A percentile compares a stretch with the other conserved stretches of the same genome.
Evolutionary conservation across 1,140 invertebrate genomes (phyloP).

Genomic region (Drosophila bifasciata): DNA sequence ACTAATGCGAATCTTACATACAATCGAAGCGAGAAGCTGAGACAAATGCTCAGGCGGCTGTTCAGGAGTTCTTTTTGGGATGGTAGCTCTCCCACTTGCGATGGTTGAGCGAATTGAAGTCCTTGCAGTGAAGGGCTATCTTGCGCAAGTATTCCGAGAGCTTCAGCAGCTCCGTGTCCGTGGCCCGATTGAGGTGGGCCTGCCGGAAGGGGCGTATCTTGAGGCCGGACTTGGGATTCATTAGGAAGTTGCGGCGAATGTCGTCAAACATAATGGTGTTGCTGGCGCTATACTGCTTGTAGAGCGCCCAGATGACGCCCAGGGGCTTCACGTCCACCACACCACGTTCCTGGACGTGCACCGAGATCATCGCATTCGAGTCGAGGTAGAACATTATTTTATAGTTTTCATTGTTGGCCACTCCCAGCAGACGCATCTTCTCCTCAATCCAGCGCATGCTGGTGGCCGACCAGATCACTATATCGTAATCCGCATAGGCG

Average conservation of each 20-base stretch:
- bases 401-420: conserved; percentile 92
- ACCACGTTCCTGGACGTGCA: conserved; percentile 88
- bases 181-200: conserved; percentile 93
- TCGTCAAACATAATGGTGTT: conserved; percentile 99
- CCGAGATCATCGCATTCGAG: conserved; percentile 96
- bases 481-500: conserved; percentile 95
- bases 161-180: conserved; percentile 93
- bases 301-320: conserved; percentile 98
- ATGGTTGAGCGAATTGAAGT: conserved; percentile 94
- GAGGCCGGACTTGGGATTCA: conserved; percentile 98
- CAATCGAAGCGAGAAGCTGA: background rate
- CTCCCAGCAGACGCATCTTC: conserved; percentile 97
- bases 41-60: background rate
- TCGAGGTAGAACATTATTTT: conserved; percentile 97
- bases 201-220: conserved; percentile 95
- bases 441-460: conserved; percentile 99
- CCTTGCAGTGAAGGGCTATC: conserved; percentile 92
- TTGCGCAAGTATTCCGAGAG: conserved; percentile 93
- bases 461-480: conserved; percentile 97
- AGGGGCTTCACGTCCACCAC: conserved; percentile 95
- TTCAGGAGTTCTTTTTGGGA: conserved; percentile 83
- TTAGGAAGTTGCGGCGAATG: conserved; percentile 97
- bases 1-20: conserved; percentile 56
- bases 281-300: conserved; percentile 92
- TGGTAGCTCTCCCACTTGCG: conserved; percentile 95